Conservation (phyloP, 37 sponge, comb jelly and placozoan genomes). For the Cladorhizidae sp. region DNA sequence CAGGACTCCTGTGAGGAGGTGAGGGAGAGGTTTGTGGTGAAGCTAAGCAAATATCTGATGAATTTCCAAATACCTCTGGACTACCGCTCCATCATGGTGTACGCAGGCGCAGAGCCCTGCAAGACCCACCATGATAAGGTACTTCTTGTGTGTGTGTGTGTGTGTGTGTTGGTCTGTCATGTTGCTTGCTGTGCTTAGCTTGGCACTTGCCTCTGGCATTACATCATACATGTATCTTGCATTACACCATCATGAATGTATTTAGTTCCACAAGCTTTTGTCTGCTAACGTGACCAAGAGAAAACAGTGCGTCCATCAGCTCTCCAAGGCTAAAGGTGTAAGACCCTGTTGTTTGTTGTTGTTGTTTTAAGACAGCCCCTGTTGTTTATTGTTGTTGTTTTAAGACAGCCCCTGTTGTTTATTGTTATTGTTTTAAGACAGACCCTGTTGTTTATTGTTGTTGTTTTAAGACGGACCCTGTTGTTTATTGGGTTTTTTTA, state of each 20-base stretch:
- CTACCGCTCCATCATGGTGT: conserved; percentile 65
- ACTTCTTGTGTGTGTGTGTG: neutral
- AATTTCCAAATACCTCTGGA: conserved; percentile 61
- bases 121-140: conserved; percentile 40
- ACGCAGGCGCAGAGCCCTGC: conserved; percentile 65
- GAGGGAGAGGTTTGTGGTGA: conserved; percentile 57
- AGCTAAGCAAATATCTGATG: conserved; percentile 63
- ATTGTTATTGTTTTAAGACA: too few relatives aligned
- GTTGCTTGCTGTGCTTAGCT: too few relatives aligned
- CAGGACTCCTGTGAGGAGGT: conserved; percentile 87
- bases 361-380: neutral
- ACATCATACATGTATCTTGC: too few relatives aligned
- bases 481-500: too few relatives aligned
- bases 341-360: neutral
- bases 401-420: too few relatives aligned
- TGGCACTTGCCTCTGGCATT: too few relatives aligned
- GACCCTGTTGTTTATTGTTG: too few relatives aligned
- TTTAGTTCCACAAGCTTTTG: conserved; percentile 19
- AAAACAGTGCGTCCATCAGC: conserved; percentile 39
- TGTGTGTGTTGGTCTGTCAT: neutral
- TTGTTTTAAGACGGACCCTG: too few relatives aligned
- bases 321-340: conserved; percentile 45
- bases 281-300: conserved; percentile 45
- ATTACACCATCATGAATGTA: too few relatives aligned
- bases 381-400: neutral